These are phyloP conservation scores for Hesperophylax magnus DNA, from an alignment of 1,140 invertebrate species.

Conservation along the genomic window DNA sequence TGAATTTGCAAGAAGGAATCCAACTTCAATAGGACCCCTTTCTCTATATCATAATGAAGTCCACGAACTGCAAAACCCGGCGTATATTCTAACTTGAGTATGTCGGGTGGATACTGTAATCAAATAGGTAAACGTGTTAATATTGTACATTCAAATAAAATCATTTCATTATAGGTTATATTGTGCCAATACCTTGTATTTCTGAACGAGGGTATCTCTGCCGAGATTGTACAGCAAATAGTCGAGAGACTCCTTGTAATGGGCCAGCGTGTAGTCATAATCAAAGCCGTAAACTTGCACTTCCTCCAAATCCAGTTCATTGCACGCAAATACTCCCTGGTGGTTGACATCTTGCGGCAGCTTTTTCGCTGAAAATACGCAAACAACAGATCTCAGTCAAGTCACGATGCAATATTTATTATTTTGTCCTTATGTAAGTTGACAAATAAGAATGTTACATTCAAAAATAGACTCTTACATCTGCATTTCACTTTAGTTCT, in stretches of 20 bases:
- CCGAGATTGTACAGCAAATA: slow-evolving; percentile 94
- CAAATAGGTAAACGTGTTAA: slow-evolving; percentile 1
- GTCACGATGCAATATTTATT: neutral
- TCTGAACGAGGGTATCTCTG: slow-evolving; percentile 87
- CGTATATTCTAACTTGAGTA: slow-evolving; percentile 86
- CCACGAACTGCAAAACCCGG: slow-evolving; percentile 93
- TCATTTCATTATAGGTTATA: neutral
- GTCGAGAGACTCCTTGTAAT: slow-evolving; percentile 93
- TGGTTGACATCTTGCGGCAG: slow-evolving; percentile 88
- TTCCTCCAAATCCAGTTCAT: slow-evolving; percentile 92
- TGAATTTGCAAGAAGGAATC: slow-evolving; percentile 98
- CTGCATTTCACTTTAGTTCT: slow-evolving; percentile 69
- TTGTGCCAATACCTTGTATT: slow-evolving; percentile 81
- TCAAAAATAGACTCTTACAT: slow-evolving; percentile 64
- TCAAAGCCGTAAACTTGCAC: slow-evolving; percentile 98
- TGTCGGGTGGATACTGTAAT: slow-evolving; percentile 90
- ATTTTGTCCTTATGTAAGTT: no score
- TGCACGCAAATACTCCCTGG: slow-evolving; percentile 95
- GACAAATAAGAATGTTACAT: slow-evolving; percentile 13
- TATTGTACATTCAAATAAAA: neutral
- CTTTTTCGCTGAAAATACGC: slow-evolving; percentile 81
- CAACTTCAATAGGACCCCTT: slow-evolving; percentile 94
- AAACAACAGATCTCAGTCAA: neutral
- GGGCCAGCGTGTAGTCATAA: slow-evolving; percentile 98
- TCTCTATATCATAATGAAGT: slow-evolving; percentile 96